phyloP scores from a whole-genome alignment of 2,888 invertebrate species.

The Bimastos eiseni region DNA sequence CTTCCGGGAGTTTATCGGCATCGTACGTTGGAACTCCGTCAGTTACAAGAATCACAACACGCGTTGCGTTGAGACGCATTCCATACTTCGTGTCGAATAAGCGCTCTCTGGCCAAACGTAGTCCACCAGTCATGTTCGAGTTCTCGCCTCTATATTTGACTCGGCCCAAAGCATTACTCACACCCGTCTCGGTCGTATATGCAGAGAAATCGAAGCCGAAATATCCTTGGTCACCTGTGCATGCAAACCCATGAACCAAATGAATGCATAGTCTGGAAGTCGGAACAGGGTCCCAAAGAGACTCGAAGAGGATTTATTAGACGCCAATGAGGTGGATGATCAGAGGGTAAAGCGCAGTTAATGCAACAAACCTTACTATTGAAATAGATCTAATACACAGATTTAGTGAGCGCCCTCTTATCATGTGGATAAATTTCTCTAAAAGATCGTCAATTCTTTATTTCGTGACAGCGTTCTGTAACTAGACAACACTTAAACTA shows the following conservation, averaged over 20 bases:
- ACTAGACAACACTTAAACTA: no score
- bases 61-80: constrained; percentile 24
- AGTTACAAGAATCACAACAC: constrained; percentile 39
- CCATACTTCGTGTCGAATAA: not conserved
- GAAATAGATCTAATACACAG: no score
- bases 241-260: no score
- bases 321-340: no score
- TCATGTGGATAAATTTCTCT: no score
- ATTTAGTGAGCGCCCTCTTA: no score
- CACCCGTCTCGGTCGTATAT: not conserved
- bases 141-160: not conserved
- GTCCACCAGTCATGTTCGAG: not conserved
- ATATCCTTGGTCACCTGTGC: constrained; percentile 2
- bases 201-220: not conserved
- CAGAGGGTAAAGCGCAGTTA: no score
- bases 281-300: no score
- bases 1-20: constrained; percentile 29
- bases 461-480: no score
- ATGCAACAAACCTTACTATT: no score
- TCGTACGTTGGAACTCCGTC: constrained; percentile 39
- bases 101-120: not conserved
- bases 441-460: no score
- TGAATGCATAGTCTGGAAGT: no score
- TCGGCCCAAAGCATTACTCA: not conserved
- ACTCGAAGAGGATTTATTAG: not conserved